Percentiles rank a stretch among this genome's conserved stretches.
phyloP scores from a whole-genome alignment of 2,888 invertebrate genomes.

The Tridacna gigas region DNA sequence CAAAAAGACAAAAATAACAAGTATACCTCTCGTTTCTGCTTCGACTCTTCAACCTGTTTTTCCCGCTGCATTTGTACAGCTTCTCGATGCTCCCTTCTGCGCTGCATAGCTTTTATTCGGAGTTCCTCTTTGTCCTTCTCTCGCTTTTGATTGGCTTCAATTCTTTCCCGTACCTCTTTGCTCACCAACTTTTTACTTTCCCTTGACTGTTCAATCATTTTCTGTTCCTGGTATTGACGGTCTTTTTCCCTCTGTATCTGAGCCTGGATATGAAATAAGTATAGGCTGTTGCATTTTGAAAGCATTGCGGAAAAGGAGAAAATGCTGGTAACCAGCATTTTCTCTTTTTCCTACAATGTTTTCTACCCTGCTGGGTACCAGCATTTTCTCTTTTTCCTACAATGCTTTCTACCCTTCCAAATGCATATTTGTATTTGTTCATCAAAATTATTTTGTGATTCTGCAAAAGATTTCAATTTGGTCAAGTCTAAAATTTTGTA shows the following conservation, averaged over 20 bases:
- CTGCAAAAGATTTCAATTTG: no score
- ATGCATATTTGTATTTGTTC: no score
- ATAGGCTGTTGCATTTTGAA: no score
- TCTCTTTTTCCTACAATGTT: no score
- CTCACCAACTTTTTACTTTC: constrained; percentile 76
- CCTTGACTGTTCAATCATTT: constrained; percentile 69
- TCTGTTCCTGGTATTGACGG: constrained; percentile 72
- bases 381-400: no score
- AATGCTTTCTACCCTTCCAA: no score
- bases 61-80: constrained; percentile 59
- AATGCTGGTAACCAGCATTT: no score
- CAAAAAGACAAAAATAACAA: not conserved
- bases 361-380: no score
- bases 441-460: no score
- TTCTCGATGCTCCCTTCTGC: constrained; percentile 74
- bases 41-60: constrained; percentile 62
- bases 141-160: constrained; percentile 71
- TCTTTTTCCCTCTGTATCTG: constrained; percentile 75
- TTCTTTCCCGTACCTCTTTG: constrained; percentile 65
- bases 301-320: no score
- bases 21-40: constrained; percentile 64
- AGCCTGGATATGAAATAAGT: constrained; percentile 34
- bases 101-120: constrained; percentile 72
- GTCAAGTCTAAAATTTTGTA: no score
- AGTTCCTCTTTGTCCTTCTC: constrained; percentile 70